Evolutionary conservation across 2,888 invertebrate species (phyloP).

Genomic region (Oligia latruncula): DNA sequence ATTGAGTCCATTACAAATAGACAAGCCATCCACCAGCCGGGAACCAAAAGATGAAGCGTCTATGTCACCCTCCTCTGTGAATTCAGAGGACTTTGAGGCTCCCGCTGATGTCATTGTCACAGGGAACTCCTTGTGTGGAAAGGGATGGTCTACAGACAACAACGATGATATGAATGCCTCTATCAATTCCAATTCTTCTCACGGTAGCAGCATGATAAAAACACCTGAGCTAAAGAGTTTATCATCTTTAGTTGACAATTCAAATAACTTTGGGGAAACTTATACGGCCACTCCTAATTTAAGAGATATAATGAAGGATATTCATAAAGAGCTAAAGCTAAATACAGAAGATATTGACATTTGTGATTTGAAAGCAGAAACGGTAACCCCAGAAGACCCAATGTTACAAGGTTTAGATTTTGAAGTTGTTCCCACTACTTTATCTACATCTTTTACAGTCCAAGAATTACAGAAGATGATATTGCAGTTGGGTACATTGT

Average conservation of each 20-base stretch:
- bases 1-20: conserved; percentile 69
- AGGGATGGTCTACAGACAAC: conserved; percentile 92
- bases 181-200: conserved; percentile 88
- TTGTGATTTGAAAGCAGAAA: conserved; percentile 75
- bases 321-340: conserved; percentile 84
- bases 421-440: conserved; percentile 89
- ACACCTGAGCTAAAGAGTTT: conserved; percentile 87
- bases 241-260: conserved; percentile 84
- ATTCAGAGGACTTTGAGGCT: conserved; percentile 80
- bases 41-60: conserved; percentile 71
- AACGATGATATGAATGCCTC: conserved; percentile 89
- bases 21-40: conserved; percentile 80
- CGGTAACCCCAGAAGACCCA: conserved; percentile 82
- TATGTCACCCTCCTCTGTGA: conserved; percentile 78
- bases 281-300: conserved; percentile 87
- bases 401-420: conserved; percentile 88
- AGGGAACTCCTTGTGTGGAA: conserved; percentile 92
- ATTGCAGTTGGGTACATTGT: conserved; percentile 91
- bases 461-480: conserved; percentile 91
- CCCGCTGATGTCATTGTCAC: conserved; percentile 81
- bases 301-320: conserved; percentile 90
- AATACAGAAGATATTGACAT: conserved; percentile 79
- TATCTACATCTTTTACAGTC: conserved; percentile 88
- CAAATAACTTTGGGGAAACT: conserved; percentile 79
- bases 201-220: conserved; percentile 88